Evolutionary conservation across 2,888 invertebrate species (phyloP).

Genomic region (Philhelius pedissequus): DNA sequence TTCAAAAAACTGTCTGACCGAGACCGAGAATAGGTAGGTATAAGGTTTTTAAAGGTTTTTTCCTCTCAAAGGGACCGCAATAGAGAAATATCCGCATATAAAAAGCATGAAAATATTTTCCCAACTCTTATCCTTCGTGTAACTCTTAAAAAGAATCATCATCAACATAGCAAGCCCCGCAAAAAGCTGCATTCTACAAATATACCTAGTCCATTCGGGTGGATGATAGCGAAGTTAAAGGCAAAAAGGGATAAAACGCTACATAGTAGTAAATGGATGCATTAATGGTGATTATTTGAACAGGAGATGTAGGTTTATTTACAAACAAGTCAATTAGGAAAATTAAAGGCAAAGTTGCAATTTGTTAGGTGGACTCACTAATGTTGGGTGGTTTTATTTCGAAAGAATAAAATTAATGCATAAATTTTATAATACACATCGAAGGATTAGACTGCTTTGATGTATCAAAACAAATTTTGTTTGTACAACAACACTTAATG

Average conservation of each 20-base stretch:
- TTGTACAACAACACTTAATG: neutral
- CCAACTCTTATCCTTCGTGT: constrained; percentile 32
- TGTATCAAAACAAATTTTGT: neutral
- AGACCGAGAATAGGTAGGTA: constrained; percentile 65
- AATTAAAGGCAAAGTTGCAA: constrained; percentile 60
- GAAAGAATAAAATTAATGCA: neutral
- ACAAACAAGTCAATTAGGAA: constrained; percentile 67
- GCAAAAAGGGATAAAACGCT: constrained; percentile 27
- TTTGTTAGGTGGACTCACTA: constrained; percentile 1
- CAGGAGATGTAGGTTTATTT: constrained; percentile 61
- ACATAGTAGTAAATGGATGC: constrained; percentile 58
- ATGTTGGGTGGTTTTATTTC: neutral
- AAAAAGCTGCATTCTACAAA: constrained; percentile 8
- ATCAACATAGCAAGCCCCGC: constrained; percentile 18
- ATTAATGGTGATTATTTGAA: constrained; percentile 68
- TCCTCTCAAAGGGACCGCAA: constrained; percentile 60
- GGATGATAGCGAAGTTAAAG: neutral
- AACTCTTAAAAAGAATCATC: constrained; percentile 58
- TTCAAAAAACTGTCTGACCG: constrained; percentile 68
- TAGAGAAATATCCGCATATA: constrained; percentile 42
- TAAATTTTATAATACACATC: neutral
- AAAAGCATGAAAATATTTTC: constrained; percentile 52
- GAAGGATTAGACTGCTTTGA: neutral
- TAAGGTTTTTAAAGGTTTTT: constrained; percentile 55
- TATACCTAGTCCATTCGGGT: neutral